These are phyloP conservation scores for Platichthys stellatus DNA, from an alignment of 2,113 vertebrate genomes.

Conservation along the genomic window DNA sequence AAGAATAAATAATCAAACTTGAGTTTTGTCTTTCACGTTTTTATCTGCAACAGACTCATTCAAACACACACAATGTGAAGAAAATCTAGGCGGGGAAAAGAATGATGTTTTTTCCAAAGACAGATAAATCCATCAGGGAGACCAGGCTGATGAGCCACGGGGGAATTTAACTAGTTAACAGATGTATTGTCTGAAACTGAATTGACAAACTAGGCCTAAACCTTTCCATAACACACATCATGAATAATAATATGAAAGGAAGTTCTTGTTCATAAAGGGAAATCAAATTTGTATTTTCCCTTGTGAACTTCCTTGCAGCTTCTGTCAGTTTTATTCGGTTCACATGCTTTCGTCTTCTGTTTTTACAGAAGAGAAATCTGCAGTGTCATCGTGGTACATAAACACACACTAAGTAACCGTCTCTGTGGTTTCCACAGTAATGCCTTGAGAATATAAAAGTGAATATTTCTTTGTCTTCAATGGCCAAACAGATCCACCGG, in stretches of 20 bases:
- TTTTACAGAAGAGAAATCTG: neutral
- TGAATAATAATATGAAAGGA: neutral
- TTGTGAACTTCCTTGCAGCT: neutral
- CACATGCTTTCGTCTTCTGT: neutral
- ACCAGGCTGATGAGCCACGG: too few relatives aligned
- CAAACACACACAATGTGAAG: neutral
- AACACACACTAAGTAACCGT: too few relatives aligned
- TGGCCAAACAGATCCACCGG: too few relatives aligned
- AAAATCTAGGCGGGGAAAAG: too few relatives aligned
- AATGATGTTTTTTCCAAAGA: too few relatives aligned
- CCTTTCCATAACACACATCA: neutral
- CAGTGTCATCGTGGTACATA: neutral
- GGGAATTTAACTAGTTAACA: too few relatives aligned
- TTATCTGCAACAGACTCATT: neutral
- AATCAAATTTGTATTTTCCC: neutral
- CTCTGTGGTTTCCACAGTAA: neutral
- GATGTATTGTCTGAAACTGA: too few relatives aligned
- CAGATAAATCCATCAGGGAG: too few relatives aligned
- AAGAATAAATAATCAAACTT: slow-evolving; percentile 78
- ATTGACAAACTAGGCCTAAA: too few relatives aligned
- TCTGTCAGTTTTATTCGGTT: neutral
- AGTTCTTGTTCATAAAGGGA: neutral
- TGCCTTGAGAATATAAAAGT: neutral
- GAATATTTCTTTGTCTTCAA: too few relatives aligned
- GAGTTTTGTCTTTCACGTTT: slow-evolving; percentile 9